These are phyloP conservation scores for Ephestia elutella DNA, from an alignment of 1,140 invertebrate genomes.

Conservation along the genomic window DNA sequence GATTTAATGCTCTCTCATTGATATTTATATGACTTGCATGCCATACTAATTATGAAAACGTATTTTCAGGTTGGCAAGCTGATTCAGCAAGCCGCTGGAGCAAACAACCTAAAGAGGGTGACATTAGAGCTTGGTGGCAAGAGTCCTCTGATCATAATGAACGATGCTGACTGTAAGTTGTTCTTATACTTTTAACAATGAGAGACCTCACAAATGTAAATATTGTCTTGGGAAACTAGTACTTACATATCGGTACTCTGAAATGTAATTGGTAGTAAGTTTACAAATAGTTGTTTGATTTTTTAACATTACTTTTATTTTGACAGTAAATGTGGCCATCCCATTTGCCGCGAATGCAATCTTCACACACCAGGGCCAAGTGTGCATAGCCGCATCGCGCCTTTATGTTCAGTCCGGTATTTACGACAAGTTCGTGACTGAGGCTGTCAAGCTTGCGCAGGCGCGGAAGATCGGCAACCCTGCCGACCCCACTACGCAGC, in stretches of 20 bases:
- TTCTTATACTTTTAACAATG: background rate
- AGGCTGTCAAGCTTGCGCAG: slow-evolving; percentile 9
- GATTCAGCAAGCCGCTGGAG: slow-evolving; percentile 77
- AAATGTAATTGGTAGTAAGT: too few relatives aligned
- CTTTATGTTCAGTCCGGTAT: slow-evolving; percentile 19
- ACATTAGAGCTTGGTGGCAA: slow-evolving; percentile 83
- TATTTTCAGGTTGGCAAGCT: slow-evolving; percentile 78
- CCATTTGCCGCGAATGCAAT: slow-evolving; percentile 10
- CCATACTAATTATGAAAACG: too few relatives aligned
- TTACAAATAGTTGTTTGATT: too few relatives aligned
- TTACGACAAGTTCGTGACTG: slow-evolving; percentile 19
- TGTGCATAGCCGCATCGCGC: slow-evolving; percentile 20
- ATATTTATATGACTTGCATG: too few relatives aligned
- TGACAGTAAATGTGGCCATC: slow-evolving; percentile 12
- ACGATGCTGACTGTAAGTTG: slow-evolving; percentile 71
- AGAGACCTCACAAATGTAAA: too few relatives aligned
- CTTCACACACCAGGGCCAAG: slow-evolving; percentile 15
- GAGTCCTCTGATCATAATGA: slow-evolving; percentile 79
- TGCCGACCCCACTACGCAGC: slow-evolving; percentile 12
- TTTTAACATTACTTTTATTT: background rate
- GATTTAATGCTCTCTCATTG: too few relatives aligned
- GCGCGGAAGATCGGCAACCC: slow-evolving; percentile 16
- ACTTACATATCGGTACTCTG: too few relatives aligned
- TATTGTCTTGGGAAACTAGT: too few relatives aligned
- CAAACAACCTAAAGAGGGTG: slow-evolving; percentile 79